Evolutionary conservation across 2,113 vertebrate species (phyloP).

Genomic region (Pedionomus torquatus): DNA sequence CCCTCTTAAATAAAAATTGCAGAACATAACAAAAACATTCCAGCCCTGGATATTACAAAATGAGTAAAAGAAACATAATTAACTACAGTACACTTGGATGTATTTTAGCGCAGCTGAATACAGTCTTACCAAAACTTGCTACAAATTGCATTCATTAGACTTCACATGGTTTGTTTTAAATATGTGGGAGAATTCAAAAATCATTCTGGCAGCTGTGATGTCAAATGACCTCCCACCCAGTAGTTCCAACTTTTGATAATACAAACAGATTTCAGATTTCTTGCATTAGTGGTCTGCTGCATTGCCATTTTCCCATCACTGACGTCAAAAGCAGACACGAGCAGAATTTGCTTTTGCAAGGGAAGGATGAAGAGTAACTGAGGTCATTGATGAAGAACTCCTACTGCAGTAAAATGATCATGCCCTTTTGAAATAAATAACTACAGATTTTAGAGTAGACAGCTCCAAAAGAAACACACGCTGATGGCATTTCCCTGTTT

Average conservation of each 20-base stretch:
- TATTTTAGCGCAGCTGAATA: not conserved
- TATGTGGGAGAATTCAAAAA: not conserved
- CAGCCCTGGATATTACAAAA: not conserved
- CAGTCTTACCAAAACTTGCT: not conserved
- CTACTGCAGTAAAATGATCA: not conserved
- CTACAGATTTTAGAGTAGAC: not conserved
- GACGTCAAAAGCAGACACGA: not conserved
- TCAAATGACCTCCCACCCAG: not conserved
- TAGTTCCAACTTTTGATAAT: not conserved
- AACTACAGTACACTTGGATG: not conserved
- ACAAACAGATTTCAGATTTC: conserved; percentile 4
- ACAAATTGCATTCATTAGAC: not conserved
- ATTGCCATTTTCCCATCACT: not conserved
- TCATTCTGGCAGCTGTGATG: not conserved
- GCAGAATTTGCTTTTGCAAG: not conserved
- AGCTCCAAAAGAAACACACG: conserved; percentile 10
- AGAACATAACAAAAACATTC: not conserved
- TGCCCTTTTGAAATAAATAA: not conserved
- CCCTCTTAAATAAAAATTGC: not conserved
- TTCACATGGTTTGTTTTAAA: not conserved
- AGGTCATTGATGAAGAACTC: not conserved
- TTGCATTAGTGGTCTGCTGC: not conserved
- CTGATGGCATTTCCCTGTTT: not conserved
- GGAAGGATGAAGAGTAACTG: not conserved
- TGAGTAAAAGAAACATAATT: not conserved